phyloP scores from a whole-genome alignment of 2,888 invertebrate species.

The Tenodera sinensis region DNA sequence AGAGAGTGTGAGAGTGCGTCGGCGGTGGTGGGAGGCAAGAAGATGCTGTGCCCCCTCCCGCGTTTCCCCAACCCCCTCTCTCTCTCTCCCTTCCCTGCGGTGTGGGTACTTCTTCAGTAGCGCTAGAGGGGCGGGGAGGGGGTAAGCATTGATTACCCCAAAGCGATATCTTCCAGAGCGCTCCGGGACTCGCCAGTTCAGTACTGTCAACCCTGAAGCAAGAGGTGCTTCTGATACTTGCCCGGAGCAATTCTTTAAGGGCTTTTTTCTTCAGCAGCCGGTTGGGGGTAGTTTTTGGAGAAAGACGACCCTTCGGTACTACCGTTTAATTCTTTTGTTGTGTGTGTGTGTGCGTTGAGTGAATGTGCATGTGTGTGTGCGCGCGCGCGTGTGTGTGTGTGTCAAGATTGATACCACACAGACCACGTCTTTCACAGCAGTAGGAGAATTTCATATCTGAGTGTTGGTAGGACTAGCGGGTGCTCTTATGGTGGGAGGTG shows the following conservation, averaged over 20 bases:
- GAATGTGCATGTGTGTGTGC: background rate
- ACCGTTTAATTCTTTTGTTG: background rate
- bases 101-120: conserved; percentile 8
- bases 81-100: background rate
- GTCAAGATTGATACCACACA: background rate
- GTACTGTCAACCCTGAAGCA: background rate
- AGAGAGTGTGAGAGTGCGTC: background rate
- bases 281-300: background rate
- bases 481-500: background rate
- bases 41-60: background rate
- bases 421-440: background rate
- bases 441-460: background rate
- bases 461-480: background rate
- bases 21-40: background rate
- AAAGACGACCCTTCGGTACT: background rate
- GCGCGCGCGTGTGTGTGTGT: background rate
- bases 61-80: background rate
- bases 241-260: background rate
- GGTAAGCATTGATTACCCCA: conserved; percentile 17
- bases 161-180: conserved; percentile 7
- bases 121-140: background rate
- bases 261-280: background rate
- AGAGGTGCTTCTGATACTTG: background rate
- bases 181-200: background rate
- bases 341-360: background rate